Evolutionary conservation across 2,888 invertebrate species (phyloP).

Genomic region (Auanema freiburgensis): DNA sequence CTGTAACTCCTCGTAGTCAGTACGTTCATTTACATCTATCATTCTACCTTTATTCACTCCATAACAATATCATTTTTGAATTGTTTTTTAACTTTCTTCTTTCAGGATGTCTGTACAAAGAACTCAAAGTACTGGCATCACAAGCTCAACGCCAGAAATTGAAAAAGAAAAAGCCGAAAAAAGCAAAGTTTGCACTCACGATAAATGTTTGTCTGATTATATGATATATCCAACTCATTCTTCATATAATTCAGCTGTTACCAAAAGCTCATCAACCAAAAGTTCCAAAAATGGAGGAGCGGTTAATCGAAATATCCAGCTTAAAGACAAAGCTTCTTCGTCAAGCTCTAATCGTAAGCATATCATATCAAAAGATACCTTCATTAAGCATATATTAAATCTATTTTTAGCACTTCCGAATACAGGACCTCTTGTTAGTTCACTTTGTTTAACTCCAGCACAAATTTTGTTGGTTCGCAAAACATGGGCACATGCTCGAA

Average conservation of each 20-base stretch:
- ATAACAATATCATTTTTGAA: background rate
- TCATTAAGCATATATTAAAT: background rate
- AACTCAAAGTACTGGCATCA: constrained; percentile 29
- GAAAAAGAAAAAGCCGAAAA: background rate
- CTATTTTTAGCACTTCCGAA: constrained; percentile 17
- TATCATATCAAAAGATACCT: background rate
- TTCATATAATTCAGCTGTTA: constrained; percentile 9
- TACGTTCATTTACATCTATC: constrained; percentile 10
- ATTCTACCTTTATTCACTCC: background rate
- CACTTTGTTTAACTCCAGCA: constrained; percentile 34
- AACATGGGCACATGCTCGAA: constrained; percentile 43
- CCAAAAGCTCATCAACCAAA: constrained; percentile 31
- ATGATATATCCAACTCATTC: background rate
- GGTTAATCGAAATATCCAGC: constrained; percentile 12
- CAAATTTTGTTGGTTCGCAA: constrained; percentile 44
- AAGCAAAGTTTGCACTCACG: background rate
- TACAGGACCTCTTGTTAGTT: constrained; percentile 19
- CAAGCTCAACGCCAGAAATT: constrained; percentile 2
- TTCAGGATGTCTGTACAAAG: constrained; percentile 27
- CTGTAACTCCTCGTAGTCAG: constrained; percentile 29
- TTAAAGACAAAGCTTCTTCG: constrained; percentile 30
- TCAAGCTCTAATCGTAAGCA: constrained; percentile 30
- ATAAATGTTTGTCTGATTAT: constrained; percentile 4
- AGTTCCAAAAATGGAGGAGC: constrained; percentile 19
- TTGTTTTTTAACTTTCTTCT: constrained; percentile 4